Evolutionary conservation across 2,888 invertebrate species (phyloP), one percentile per base, ranked within the genome.

Genomic region (Helicoverpa assulta): DNA sequence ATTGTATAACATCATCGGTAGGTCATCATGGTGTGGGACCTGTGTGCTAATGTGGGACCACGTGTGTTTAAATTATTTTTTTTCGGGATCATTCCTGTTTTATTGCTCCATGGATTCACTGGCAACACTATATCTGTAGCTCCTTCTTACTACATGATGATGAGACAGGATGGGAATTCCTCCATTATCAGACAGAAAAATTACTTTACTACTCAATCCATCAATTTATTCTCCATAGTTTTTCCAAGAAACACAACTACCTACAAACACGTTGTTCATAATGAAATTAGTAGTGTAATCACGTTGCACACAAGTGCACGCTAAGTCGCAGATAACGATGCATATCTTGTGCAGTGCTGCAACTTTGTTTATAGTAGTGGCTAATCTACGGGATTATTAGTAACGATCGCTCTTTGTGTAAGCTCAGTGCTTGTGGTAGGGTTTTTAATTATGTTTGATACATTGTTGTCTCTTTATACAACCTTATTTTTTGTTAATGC

Each of bases 301-400:
- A 65, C 61, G 64, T 63, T 64, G 63, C 57, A 29, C 26, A 57
- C 54, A 58, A 55, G 57, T 37, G 53, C 54, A 66, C 51, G 60
- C 61, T 64, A 55, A 68, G 76, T 51, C 61, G 52, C 53, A 59
- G 72, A 72, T 78, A 68, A 62, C 64, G 29, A 37, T 43, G 56
- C 60, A 47, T 54, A 64, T 67, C 58, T 50, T 63, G 64, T 67
- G 55, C 57, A 64, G 58, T 53, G 53, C 54, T 69, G 69, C 60
- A 63, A 26, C 58, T 65, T 65, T 74, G 73, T 81, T 78, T 78
- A 78, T 67, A 76, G 66, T 67, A 19, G 37, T 47, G 51, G 37
- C 47, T 72, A 68, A 60, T 70, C 53, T 68, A 43, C 29, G n/a
- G 12, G 14, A 43, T 8, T 63, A 16, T 67, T 16, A 40, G 8